Conservation (phyloP, 2,888 invertebrate genomes). For the Endomychus coccineus region DNA sequence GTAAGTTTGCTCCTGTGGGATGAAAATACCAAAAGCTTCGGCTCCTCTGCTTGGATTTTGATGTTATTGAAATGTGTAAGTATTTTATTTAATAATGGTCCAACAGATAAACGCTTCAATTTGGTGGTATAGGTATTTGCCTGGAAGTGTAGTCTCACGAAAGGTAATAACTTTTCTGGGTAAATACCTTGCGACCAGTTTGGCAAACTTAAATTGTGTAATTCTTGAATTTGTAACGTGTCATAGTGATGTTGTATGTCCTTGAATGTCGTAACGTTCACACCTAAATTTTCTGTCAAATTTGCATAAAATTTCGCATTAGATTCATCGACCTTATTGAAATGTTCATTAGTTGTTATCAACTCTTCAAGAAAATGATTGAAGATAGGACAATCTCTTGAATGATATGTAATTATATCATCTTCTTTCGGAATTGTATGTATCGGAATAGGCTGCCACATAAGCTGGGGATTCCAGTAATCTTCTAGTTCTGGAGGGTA, state of each 20-base stretch:
- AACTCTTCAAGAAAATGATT: slow-evolving; percentile 28
- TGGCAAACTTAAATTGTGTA: slow-evolving; percentile 49
- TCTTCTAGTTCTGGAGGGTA: slow-evolving; percentile 53
- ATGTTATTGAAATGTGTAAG: slow-evolving; percentile 48
- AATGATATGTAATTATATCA: slow-evolving; percentile 56
- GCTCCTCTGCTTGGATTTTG: neutral
- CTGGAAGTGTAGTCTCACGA: slow-evolving; percentile 55
- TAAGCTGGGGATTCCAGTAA: slow-evolving; percentile 53
- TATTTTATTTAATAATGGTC: slow-evolving; percentile 65
- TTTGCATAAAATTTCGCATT: neutral
- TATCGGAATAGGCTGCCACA: slow-evolving; percentile 74
- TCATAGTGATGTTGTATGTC: neutral
- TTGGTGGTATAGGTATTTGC: slow-evolving; percentile 49
- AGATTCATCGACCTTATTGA: neutral
- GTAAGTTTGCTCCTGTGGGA: neutral
- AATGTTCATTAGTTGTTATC: neutral
- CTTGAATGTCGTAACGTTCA: neutral
- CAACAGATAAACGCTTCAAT: slow-evolving; percentile 53
- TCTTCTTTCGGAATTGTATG: slow-evolving; percentile 56
- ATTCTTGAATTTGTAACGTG: slow-evolving; percentile 57
- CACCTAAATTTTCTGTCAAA: slow-evolving; percentile 1
- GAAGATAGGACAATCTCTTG: slow-evolving; percentile 61
- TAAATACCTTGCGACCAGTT: slow-evolving; percentile 42
- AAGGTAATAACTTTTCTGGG: slow-evolving; percentile 55
- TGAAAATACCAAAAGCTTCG: neutral